Base-by-base conservation (phyloP, 2,797 vertebrate genomes). In the Gymnoscopelus microlampas region DNA sequence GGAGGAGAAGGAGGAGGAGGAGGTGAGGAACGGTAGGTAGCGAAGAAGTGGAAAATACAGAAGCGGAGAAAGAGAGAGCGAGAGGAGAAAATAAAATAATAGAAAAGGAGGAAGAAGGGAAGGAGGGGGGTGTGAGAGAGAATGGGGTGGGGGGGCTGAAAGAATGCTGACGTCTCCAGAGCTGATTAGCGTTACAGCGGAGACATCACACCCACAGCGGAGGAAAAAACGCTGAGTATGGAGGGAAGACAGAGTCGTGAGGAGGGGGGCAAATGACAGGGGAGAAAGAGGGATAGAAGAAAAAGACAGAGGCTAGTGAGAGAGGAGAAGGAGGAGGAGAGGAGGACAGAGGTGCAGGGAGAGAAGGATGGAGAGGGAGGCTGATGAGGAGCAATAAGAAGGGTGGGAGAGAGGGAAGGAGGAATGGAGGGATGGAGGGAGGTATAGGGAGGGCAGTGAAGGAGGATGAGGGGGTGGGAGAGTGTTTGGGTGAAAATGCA, bases 131-230 rank as follows among this genome's bases (percentile, higher is more conserved):
- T 7, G 4, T 47, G 29, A 24, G 50, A 53, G 29, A 50, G 14
- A 32, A 7, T 2, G 47, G 44, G 47, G 12, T 3, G 59, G 49
- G 44, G 10, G 60, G 50, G 79, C 80, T 73, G 81, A 77, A 87
- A 91, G 83, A 90, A 88, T 90, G 90, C 91, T 92, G 89, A 91
- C 88, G 81, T 91, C 88, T 90, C 89, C 87, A 88, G 89, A 90
- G 89, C 90, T 89, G 90, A 91, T 92, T 92, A 91, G 85, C 77
- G 86, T 90, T 92, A 89, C 85, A 90, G 88, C 83, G 73, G 83
- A 92, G 88, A 91, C 89, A 92, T 92, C 89, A 91, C 91, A 92
- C 90, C 89, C 90, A 92, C 87, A 89, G 85, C 74, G 72, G 64
- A 79, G 39, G 35, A 83, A 83, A 93, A 92, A 92, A 82, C 78